These are phyloP conservation scores for Oscheius onirici DNA, from an alignment of 2,888 invertebrate genomes.

Conservation along the genomic window DNA sequence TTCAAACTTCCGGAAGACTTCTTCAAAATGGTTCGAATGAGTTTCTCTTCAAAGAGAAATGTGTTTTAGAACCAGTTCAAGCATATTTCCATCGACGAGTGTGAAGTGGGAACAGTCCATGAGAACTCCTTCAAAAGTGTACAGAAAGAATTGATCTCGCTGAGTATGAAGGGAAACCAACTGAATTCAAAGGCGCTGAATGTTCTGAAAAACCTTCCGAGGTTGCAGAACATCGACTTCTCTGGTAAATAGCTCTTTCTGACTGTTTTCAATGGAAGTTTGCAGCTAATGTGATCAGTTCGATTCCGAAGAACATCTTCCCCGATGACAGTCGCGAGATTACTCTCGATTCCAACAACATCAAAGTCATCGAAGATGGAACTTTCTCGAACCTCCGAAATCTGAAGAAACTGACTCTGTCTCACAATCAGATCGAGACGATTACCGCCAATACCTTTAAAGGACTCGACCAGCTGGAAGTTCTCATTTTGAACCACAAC, in stretches of 20 bases:
- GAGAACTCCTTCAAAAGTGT: slow-evolving; percentile 3
- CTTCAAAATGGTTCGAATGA: slow-evolving; percentile 53
- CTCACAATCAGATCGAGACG: slow-evolving; percentile 71
- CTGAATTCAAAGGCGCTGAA: slow-evolving; percentile 1
- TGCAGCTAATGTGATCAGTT: slow-evolving; percentile 61
- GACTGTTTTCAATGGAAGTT: slow-evolving; percentile 36
- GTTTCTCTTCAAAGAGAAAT: not conserved
- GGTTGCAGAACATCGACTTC: slow-evolving; percentile 25
- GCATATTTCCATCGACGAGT: slow-evolving; percentile 18
- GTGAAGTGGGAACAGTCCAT: not conserved
- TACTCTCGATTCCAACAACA: slow-evolving; percentile 50
- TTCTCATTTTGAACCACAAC: slow-evolving; percentile 64
- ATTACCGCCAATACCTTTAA: slow-evolving; percentile 51
- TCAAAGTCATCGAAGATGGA: slow-evolving; percentile 53
- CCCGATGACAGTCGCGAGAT: slow-evolving; percentile 65
- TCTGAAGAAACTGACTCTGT: slow-evolving; percentile 70
- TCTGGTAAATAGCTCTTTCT: slow-evolving; percentile 11
- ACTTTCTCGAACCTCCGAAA: slow-evolving; percentile 53
- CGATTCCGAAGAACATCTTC: slow-evolving; percentile 58
- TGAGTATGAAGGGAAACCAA: slow-evolving; percentile 24
- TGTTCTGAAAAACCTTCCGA: slow-evolving; percentile 7
- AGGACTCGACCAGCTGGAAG: slow-evolving; percentile 70
- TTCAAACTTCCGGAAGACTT: slow-evolving; percentile 60
- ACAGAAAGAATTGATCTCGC: not conserved
- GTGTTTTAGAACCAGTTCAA: slow-evolving; percentile 17